Base-by-base conservation (phyloP, 2,113 vertebrate genomes). In the Hippocampus zosterae region DNA sequence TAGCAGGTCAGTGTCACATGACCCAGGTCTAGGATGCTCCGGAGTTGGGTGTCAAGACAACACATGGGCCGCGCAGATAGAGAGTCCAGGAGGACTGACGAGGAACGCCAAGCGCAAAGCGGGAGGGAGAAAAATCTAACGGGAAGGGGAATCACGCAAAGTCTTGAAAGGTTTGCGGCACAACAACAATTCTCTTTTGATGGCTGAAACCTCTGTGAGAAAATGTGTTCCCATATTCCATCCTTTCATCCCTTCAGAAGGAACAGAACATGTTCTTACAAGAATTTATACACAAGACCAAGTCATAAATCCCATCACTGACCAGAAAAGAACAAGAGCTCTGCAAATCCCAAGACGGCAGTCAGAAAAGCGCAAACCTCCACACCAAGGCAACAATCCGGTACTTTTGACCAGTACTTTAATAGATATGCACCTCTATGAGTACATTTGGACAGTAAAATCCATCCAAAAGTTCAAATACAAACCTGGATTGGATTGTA, bases 1-100 rank as follows among this genome's bases (percentile, higher is more conserved):
- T 85, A 74, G 80, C 81, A 77, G 88, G 88, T 90, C 89, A 85
- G 76, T 33, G 61, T 88, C 86, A 89, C 84, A 84, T 87, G 86
- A 87, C 84, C 74, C 53, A 81, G 89, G 85, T 87, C 84, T 83
- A 85, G 84, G 85, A 85, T 76, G 59, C 79, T 27, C 62, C 33
- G 69, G 79, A 72, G 71, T 78, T 80, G 79, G 82, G 82, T 84
- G 81, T 88, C 80, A 87, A 77, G 33, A 85, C 81, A 79, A 82
- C 87, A 80, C 80, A 71, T 65, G 84, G 84, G 86, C 78, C 81
- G 73, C 82, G 84, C 74, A 33, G 61, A n/a, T 64, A 53, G 46
- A 41, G 73, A 71, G 68, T 48, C 52, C 68, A 75, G 12, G 8
- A n/a, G 59, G 67, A 76, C 44, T 71, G 83, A 74, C 73, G 68